Evolutionary conservation across 2,797 vertebrate species (phyloP), one percentile per base, ranked within the genome.

Genomic region (Megalops cyprinoides): DNA sequence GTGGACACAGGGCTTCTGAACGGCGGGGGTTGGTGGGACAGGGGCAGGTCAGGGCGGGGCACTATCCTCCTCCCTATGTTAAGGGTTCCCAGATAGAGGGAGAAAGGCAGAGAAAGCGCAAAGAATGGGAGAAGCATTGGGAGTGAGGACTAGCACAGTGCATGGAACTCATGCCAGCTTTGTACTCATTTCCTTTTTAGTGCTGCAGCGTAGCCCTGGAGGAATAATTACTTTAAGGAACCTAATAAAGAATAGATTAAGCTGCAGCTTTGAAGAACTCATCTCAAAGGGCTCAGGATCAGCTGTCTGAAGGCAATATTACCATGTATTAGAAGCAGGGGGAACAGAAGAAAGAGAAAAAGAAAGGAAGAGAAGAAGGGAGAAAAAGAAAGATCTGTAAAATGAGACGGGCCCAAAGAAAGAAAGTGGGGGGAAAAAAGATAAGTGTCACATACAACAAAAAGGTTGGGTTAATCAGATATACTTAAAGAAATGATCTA

Each of bases 201-300:
- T 73, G 25, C 76, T 87, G 79, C 84, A 79, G 85, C 82, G 85
- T 86, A 85, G 83, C 87, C 89, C 88, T 86, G 85, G 2, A 91
- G 90, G 91, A 91, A 79, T 86, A 92, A 93, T 93, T 90, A 89
- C 87, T 91, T 90, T 87, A 90, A 83, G 87, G 88, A 82, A 92
- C 86, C 85, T 91, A 89, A 93, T 93, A 91, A 93, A 90, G 91
- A 84, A 91, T 88, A 91, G 90, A 93, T 92, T 92, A 93, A 89
- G 82, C 87, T 88, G 73, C 67, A 85, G 84, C 90, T 90, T 89
- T 93, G 90, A 93, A 91, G 88, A 94, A 86, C 77, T 92, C 83
- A 83, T 89, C 88, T 92, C 84, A 79, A 91, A 90, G 91, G 86
- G 82, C 85, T 86, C 87, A 1, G 78, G 89, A 91, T 89, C 76